A percentile compares a stretch with the other conserved stretches of the same genome.
phyloP scores from a whole-genome alignment of 1,140 invertebrate genomes.

The Hycleus phaleratus region DNA sequence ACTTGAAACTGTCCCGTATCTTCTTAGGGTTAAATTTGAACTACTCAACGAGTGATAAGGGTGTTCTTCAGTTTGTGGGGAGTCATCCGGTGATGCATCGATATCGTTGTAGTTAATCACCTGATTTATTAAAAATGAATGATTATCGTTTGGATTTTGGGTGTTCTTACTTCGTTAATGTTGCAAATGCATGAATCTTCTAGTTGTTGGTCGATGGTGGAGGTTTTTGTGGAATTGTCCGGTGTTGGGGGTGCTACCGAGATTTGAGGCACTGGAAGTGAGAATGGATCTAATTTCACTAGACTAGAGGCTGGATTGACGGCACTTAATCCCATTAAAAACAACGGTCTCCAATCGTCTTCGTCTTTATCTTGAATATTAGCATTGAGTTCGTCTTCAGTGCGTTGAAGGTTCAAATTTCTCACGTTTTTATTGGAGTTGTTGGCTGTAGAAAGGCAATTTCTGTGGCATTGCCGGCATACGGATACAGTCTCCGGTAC shows the following conservation, averaged over 20 bases:
- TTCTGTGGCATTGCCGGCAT: slow-evolving; percentile 65
- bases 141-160: background rate
- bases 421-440: background rate
- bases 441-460: slow-evolving; percentile 47
- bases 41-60: slow-evolving; percentile 47
- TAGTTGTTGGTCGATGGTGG: background rate
- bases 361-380: slow-evolving; percentile 16
- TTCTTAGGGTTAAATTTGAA: slow-evolving; percentile 44
- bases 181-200: slow-evolving; percentile 5
- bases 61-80: slow-evolving; percentile 48
- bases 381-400: slow-evolving; percentile 7
- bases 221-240: slow-evolving; percentile 39
- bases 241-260: slow-evolving; percentile 68
- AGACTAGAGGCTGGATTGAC: slow-evolving; percentile 54
- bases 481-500: slow-evolving; percentile 55
- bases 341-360: slow-evolving; percentile 51
- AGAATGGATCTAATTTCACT: slow-evolving; percentile 51
- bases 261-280: slow-evolving; percentile 55
- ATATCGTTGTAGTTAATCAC: slow-evolving; percentile 15
- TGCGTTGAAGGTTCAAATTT: background rate
- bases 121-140: slow-evolving; percentile 6
- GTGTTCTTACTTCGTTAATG: slow-evolving; percentile 1
- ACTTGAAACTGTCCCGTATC: slow-evolving; percentile 70
- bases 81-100: slow-evolving; percentile 49
- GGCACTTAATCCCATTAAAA: slow-evolving; percentile 56